Conservation (phyloP, 2,113 vertebrate species). For the Sylvietta virens region DNA sequence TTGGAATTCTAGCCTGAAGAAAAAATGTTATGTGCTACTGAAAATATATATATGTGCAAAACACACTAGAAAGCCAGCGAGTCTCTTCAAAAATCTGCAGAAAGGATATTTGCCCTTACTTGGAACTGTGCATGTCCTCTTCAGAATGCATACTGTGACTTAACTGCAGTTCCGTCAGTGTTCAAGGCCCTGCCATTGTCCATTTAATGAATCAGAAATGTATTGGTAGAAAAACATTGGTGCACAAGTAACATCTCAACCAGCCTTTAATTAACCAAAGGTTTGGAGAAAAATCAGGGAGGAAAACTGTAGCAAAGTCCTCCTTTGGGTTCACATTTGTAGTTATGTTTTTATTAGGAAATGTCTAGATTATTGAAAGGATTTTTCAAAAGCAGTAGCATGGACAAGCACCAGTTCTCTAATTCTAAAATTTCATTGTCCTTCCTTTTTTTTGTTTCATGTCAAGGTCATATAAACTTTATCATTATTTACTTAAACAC, state of each 20-base stretch:
- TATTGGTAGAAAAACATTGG: not conserved
- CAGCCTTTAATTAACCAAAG: slow-evolving; percentile 13
- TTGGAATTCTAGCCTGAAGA: slow-evolving; percentile 48
- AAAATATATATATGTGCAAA: slow-evolving; percentile 18
- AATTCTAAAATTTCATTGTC: slow-evolving; percentile 17
- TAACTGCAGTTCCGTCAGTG: not conserved
- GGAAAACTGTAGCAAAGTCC: not conserved
- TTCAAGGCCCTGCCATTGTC: not conserved
- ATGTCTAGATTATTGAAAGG: not conserved
- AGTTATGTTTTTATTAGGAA: not conserved
- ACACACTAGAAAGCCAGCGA: not conserved
- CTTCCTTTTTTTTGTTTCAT: not conserved
- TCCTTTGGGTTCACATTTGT: slow-evolving; percentile 29
- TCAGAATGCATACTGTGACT: slow-evolving; percentile 22
- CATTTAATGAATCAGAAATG: not conserved
- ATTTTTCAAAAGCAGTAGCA: slow-evolving; percentile 44
- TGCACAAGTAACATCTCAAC: not conserved
- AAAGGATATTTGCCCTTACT: not conserved
- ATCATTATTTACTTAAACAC: not conserved
- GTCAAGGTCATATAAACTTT: not conserved
- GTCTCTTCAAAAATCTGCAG: not conserved
- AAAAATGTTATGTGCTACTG: slow-evolving; percentile 30
- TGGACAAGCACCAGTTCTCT: slow-evolving; percentile 31
- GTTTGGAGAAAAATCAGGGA: not conserved
- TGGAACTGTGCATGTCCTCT: not conserved